Base-by-base conservation (phyloP, 2,113 vertebrate genomes). In the Corydoras maculifer region DNA sequence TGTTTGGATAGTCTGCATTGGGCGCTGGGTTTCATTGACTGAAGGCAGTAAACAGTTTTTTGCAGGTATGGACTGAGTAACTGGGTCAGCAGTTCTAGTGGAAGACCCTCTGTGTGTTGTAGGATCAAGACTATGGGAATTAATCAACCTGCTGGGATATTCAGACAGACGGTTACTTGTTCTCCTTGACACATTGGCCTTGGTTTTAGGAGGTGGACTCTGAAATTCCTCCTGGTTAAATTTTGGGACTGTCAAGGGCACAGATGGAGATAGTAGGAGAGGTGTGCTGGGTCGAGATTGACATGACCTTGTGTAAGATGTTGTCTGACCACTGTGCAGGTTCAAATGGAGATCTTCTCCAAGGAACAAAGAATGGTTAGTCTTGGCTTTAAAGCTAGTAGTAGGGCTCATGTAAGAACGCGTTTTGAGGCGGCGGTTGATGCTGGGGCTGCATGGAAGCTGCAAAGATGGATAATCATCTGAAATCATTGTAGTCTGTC, bases 381-480 rank as follows among this genome's bases (percentile, higher is more conserved):
- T 90, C 86, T 97, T 98, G 83, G 94, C 92, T 77, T 83, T 86
- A 80, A 92, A 96, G 86, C 93, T 97, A 80, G 93, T 90, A 3
- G 93, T 97, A 55, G 92, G 92, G 77, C 88, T 96, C 94, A 94
- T 97, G 84, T 94, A 96, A 65, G 93, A 94, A 78, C 86, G 88
- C 9, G 35, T 13, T 15, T 55, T 60, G 67, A 32, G 83, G 64
- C 35, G 50, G 8, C 51, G 63, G 79, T 77, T 91, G 72, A 82
- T 70, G 71, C 80, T 75, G 63, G 85, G 80, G 74, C 84, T 80
- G 55, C 92, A 90, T 85, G 86, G 91, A 0, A 84, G 78, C 14
- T 82, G 83, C 12, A 87, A 81, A 65, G 86, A 80, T 58, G 79
- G 75, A 9, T 81, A 73, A 74, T 76, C 76, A 62, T 51, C 15